Evolutionary conservation across 2,113 vertebrate genomes (phyloP).

Genomic region (Corynorhinus townsendii): DNA sequence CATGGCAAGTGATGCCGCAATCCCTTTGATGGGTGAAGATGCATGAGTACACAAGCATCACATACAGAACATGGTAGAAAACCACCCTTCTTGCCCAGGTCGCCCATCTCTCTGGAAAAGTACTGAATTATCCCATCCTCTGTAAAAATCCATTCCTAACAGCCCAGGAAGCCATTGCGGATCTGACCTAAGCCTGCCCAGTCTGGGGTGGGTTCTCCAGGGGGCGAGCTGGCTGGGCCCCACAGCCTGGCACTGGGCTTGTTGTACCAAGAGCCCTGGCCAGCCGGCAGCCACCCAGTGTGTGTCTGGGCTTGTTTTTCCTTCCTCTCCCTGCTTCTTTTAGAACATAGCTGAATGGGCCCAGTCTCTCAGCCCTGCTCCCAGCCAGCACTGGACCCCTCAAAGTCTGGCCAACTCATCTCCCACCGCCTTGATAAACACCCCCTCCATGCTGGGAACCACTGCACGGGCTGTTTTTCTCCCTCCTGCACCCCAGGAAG

Average conservation of each 20-base stretch:
- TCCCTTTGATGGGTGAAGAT: background rate
- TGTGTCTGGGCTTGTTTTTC: slow-evolving; percentile 73
- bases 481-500: slow-evolving; percentile 50
- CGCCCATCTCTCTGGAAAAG: slow-evolving; percentile 56
- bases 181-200: slow-evolving; percentile 12
- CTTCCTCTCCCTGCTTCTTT: slow-evolving; percentile 72
- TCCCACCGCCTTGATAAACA: slow-evolving; percentile 54
- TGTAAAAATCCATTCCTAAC: slow-evolving; percentile 10
- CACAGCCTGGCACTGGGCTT: slow-evolving; percentile 49
- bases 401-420: slow-evolving; percentile 24
- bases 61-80: background rate
- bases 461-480: slow-evolving; percentile 26
- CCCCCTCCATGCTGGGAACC: background rate
- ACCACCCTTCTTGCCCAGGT: background rate
- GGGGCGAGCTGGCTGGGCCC: slow-evolving; percentile 39
- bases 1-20: background rate
- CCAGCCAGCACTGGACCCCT: slow-evolving; percentile 66
- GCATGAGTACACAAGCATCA: background rate
- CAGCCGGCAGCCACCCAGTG: slow-evolving; percentile 78
- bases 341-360: slow-evolving; percentile 77
- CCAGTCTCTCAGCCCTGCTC: slow-evolving; percentile 70
- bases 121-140: slow-evolving; percentile 26
- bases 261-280: slow-evolving; percentile 57
- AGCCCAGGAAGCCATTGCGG: background rate
- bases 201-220: slow-evolving; percentile 52